Conservation (phyloP, 2,797 vertebrate species). For the Sciaenops ocellatus region DNA sequence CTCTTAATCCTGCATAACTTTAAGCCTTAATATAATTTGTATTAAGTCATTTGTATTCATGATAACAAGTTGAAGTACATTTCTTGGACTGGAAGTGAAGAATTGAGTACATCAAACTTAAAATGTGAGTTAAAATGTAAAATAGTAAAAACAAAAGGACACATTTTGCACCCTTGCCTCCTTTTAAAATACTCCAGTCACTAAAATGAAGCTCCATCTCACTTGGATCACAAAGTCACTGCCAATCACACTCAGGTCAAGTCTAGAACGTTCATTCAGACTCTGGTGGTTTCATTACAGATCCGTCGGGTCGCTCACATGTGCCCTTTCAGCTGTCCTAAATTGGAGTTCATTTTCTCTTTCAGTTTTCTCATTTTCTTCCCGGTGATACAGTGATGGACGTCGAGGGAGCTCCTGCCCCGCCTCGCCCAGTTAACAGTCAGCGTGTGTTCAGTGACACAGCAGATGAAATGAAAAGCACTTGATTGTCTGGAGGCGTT, state of each 20-base stretch:
- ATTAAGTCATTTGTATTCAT: too few species aligned
- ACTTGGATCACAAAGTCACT: constrained; percentile 2
- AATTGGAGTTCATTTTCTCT: constrained; percentile 28
- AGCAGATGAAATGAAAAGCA: constrained; percentile 62
- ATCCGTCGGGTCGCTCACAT: constrained; percentile 42
- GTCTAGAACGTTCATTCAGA: constrained; percentile 9
- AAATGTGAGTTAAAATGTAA: not conserved
- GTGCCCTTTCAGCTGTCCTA: constrained; percentile 35
- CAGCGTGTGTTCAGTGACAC: constrained; percentile 39
- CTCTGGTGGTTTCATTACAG: constrained; percentile 33
- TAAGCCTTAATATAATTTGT: too few species aligned
- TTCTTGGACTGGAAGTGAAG: not conserved
- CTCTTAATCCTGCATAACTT: too few species aligned
- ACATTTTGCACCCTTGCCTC: not conserved
- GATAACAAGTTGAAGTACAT: too few species aligned
- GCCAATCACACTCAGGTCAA: constrained; percentile 37
- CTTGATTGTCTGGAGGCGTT: constrained; percentile 70
- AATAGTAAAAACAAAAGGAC: constrained; percentile 9
- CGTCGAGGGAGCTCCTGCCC: constrained; percentile 17
- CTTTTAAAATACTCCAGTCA: not conserved
- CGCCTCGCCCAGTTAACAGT: constrained; percentile 36
- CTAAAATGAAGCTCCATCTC: constrained; percentile 36
- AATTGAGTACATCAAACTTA: not conserved
- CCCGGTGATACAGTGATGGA: constrained; percentile 29
- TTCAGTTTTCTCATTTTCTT: constrained; percentile 28